Percentiles rank a stretch among this genome's conserved stretches.
phyloP scores from a whole-genome alignment of 1,140 invertebrate species.

The Aphaenogaster ashmeadi region DNA sequence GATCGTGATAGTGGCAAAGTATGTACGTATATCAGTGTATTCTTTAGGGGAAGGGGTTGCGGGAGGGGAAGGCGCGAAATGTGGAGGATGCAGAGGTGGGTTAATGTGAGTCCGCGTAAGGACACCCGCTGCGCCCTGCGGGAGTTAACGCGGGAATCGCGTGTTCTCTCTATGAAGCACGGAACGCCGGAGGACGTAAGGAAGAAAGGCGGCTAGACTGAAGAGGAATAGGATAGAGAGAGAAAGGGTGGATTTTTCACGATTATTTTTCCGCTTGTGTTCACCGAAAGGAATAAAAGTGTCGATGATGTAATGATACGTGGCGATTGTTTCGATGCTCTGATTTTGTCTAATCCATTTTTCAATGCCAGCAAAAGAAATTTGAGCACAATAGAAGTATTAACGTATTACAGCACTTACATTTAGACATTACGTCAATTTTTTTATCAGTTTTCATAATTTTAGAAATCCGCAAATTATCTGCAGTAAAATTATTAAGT shows the following conservation, averaged over 20 bases:
- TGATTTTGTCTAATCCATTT: neutral
- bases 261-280: conserved; percentile 57
- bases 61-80: conserved; percentile 40
- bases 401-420: neutral
- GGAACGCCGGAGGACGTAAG: conserved; percentile 69
- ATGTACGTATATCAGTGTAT: conserved; percentile 75
- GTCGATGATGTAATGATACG: conserved; percentile 23
- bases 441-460: neutral
- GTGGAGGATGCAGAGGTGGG: conserved; percentile 74
- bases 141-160: conserved; percentile 86
- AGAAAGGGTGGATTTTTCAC: conserved; percentile 53
- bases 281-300: neutral
- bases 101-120: conserved; percentile 83
- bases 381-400: neutral
- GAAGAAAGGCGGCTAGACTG: conserved; percentile 47
- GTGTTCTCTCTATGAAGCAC: conserved; percentile 80
- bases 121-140: conserved; percentile 83
- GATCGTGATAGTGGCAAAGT: conserved; percentile 45
- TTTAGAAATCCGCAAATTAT: neutral
- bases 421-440: neutral
- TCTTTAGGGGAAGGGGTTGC: conserved; percentile 21
- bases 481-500: neutral
- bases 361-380: neutral
- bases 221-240: conserved; percentile 19
- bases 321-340: neutral